Base-by-base conservation (phyloP, 2,113 vertebrate genomes). In the Pelmatolapia mariae region DNA sequence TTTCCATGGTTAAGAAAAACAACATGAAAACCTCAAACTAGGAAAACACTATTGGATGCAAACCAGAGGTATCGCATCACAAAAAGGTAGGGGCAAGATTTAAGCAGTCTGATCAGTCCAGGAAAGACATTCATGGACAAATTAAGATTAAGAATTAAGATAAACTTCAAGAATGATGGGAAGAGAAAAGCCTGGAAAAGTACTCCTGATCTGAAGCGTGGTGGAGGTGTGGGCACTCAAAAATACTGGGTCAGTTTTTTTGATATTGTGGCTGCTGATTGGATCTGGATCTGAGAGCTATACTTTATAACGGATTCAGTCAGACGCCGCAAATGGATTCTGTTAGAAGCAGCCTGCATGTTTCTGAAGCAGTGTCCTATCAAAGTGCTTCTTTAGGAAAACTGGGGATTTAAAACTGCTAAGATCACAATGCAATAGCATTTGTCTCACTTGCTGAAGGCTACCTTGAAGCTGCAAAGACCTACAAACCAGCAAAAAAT, bases 241-340 rank as follows among this genome's bases (percentile, higher is more conserved):
- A 66, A 66, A 3, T n/a, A n/a, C 61, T 12, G 61, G 31, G 0
- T 66, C 61, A 36, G 0, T n/a, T n/a, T 66, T 76, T 18, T 26
- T 76, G 24, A 26, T 1, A 22, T 26, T 76, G 15, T 19, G 24
- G 24, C 3, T 45, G 68, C 22, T 76, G 68, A 76, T 26, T 29
- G 68, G 16, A 7, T 76, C 68, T 0, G 0, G 24, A 76, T 76
- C 68, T 47, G 22, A 47, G 24, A 47, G 68, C 40, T 47, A 7
- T 10, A 1, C 71, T 76, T 47, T 1, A 47, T 19, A 5, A 26
- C 1, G 2, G 15, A 76, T 16, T 76, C 13, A 47, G 40, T 76
- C 24, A 29, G 40, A 47, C 1, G 4, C 24, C 0, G 13, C 0
- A 31, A 61, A 61, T 19, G 29, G 16, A 19, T 33, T 61, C 29